Evolutionary conservation across 2,797 vertebrate genomes (phyloP), one percentile per base, ranked within the genome.

Genomic region (Pelochelys cantorii): DNA sequence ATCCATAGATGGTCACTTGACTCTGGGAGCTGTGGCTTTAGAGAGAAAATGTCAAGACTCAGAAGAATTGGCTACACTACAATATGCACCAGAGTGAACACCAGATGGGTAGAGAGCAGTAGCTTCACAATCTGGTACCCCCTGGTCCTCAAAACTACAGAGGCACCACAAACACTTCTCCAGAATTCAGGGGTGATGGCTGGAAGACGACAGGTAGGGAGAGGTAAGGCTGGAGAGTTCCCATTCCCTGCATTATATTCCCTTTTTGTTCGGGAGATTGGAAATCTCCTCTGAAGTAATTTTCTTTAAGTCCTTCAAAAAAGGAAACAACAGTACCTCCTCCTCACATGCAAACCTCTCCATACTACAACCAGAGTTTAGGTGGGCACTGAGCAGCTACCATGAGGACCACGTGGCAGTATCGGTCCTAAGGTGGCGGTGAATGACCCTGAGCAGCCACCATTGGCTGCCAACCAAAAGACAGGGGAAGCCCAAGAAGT

Each of bases 211-310:
- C 48, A 92, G 8, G 25, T 18, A 68, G 4, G 20, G 52, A 42
- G 17, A 84, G n/a, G 52, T 37, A n/a, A 10, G 29, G 22, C 0
- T 0, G n/a, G 6, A 48, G 0, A 42, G 4, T 91, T 82, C 5
- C 0, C 29, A 12, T 81, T 86, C 81, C 81, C 59, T 23, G 22
- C 1, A 0, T 77, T 9, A 74, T 5, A 77, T 25, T 52, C 14
- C 42, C 42, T 3, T 77, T 77, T 52, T 52, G 42, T 77, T 77
- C 52, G 8, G 25, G 74, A 48, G 23, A 52, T 60, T 20, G 22
- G 2, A 85, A 90, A 93, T 2, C 22, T n/a, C 12, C 27, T 55
- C 2, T 34, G 34, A 79, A 75, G 11, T 11, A 11, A 82, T 14
- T 48, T 88, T 7, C 14, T 48, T 88, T 7, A 59, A 8, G 37